phyloP scores from a whole-genome alignment of 1,140 invertebrate species.

The Pollicipes pollicipes region DNA sequence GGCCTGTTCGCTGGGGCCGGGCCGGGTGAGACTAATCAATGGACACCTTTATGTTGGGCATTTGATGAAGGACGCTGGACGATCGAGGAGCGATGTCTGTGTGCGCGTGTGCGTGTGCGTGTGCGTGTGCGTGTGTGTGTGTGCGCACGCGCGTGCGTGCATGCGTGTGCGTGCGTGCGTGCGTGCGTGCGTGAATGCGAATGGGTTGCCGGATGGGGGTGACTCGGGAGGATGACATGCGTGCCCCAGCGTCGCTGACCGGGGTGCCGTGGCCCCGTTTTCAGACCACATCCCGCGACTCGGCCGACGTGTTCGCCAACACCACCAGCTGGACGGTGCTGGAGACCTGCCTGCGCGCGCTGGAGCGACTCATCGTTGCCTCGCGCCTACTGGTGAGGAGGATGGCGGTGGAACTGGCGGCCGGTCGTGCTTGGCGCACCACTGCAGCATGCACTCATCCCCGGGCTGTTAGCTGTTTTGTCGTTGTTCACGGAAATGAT shows the following conservation, averaged over 20 bases:
- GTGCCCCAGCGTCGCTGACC: too few relatives aligned
- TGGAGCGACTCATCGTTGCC: constrained; percentile 34
- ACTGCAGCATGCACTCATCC: constrained; percentile 26
- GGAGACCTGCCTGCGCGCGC: constrained; percentile 38
- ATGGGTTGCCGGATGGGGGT: neutral
- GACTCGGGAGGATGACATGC: neutral
- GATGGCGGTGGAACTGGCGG: too few relatives aligned
- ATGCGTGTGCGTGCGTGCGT: neutral
- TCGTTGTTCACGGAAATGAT: neutral
- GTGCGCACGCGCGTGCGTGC: neutral
- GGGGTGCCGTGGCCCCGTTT: too few relatives aligned
- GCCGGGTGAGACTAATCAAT: too few relatives aligned
- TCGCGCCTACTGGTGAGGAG: constrained; percentile 29
- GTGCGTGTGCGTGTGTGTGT: neutral
- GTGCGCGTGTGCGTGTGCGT: constrained; percentile 1
- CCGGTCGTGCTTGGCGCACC: too few relatives aligned
- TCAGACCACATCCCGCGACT: constrained; percentile 23
- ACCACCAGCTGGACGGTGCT: constrained; percentile 38
- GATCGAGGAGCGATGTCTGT: too few relatives aligned
- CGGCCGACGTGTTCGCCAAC: constrained; percentile 34
- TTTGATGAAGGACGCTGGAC: too few relatives aligned
- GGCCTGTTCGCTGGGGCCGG: too few relatives aligned
- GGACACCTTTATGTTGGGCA: too few relatives aligned
- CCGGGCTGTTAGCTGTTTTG: constrained; percentile 7
- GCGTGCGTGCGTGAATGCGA: neutral